Evolutionary conservation across 1,140 invertebrate species (phyloP), one percentile per base, ranked within the genome.

Genomic region (Drosophila pachea): DNA sequence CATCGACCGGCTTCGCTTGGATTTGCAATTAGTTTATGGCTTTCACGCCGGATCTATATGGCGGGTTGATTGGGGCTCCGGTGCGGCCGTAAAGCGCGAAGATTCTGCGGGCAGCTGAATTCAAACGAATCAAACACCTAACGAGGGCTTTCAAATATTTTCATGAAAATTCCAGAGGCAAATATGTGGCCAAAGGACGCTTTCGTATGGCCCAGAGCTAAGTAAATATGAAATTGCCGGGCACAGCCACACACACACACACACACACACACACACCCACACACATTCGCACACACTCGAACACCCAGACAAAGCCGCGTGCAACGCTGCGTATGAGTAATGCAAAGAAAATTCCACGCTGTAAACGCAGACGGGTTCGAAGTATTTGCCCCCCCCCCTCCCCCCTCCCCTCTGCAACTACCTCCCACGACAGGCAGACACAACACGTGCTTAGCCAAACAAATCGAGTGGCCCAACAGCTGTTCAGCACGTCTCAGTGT

Each of bases 291-390:
- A 12, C 38, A 40, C 11, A 4, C n/a, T 40, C 9, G 14, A 53
- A 38, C 32, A 58, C 63, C n/a, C 66, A 68, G 66, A 68, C 73
- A 40, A 68, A 54, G 54, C 14, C 68, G 74, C 63, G 77, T 81
- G 65, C 56, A 64, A 77, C 75, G 49, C 29, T 68, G 75, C 78
- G 78, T 82, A 84, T 84, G 79, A 73, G 79, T 73, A 82, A 84
- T 50, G 76, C 43, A 42, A 56, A 58, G 49, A 49, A 71, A 54
- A 47, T 68, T 68, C 49, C 58, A n/a, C 38, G 29, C 35, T 7
- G 31, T 22, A 58, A 54, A 56, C 60, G 54, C 55, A 59, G 67
- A 58, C 61, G 45, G 47, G 38, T 43, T 36, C 50, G 31, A 43
- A 64, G 31, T n/a, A 22, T 22, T 22, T 22, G 1, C 22, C 11